Base-by-base conservation (phyloP, 2,888 invertebrate genomes). In the Tachina grossa region DNA sequence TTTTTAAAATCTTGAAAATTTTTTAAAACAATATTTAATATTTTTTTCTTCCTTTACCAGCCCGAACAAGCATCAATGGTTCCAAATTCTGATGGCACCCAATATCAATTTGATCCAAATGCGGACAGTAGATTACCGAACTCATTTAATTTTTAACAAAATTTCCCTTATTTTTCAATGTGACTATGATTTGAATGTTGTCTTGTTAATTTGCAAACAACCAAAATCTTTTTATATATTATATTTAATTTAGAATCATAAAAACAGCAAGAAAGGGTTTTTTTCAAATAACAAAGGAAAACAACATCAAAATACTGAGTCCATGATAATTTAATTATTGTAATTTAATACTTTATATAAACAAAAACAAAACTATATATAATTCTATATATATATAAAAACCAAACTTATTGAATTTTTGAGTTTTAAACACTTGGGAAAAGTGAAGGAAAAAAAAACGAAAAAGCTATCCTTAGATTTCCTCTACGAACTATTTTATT, bases 61-160 rank as follows among this genome's bases (percentile, higher is more conserved):
- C 88, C 90, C 76, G 92, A 92, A 77, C 92, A 92, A 89, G 88
- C 90, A 63, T 91, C 89, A 76, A 93, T 98, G 90, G 96, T 95
- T 87, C 97, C 98, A 74, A 94, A 95, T 89, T 94, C 95, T 76
- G 96, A 95, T 84, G 97, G 96, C 84, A 94, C 95, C 83, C 96
- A 95, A 88, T 98, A 96, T 94, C 96, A 96, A 92, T 98, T 98
- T 93, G 97, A 97, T 93, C 95, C 97, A 83, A 95, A 96, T 93
- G 96, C 89, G 83, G 92, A 92, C 82, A 90, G 91, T 77, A 92
- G 91, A 89, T 89, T 91, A 89, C 90, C 90, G 89, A 92, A 92
- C 85, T 88, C 91, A 82, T 92, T 90, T 87, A 89, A 92, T 88
- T 92, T 92, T 91, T 92, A 92, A 91, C 83, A 85, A 85, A 80